These are phyloP conservation scores for Astatotilapia flaviijosephi DNA, from an alignment of 2,113 vertebrate species.

Conservation along the genomic window DNA sequence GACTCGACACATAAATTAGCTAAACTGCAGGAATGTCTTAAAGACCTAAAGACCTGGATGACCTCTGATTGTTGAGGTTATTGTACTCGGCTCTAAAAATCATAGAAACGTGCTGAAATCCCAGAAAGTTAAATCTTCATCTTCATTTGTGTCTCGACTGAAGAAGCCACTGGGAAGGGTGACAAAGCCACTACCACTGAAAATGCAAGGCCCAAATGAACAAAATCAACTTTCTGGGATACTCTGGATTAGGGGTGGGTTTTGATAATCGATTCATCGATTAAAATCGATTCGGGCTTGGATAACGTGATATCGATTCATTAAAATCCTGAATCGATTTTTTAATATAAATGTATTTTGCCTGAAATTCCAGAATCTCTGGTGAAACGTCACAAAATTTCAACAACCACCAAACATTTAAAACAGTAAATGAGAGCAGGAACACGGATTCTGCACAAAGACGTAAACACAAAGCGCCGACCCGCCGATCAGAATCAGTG, in stretches of 20 bases:
- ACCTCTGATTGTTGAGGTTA: not conserved
- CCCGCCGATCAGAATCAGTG: too few species aligned
- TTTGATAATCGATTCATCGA: too few species aligned
- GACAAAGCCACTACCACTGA: not conserved
- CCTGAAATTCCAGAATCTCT: too few species aligned
- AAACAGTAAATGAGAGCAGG: too few species aligned
- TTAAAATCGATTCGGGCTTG: too few species aligned
- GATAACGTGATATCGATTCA: too few species aligned
- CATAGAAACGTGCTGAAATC: not conserved
- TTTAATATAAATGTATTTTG: too few species aligned
- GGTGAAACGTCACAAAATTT: too few species aligned
- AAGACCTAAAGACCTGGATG: not conserved
- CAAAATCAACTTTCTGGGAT: not conserved
- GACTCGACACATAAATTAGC: not conserved
- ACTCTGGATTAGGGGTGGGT: not conserved
- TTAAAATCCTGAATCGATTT: too few species aligned
- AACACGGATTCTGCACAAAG: too few species aligned
- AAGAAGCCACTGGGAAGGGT: not conserved
- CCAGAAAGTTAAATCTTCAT: not conserved
- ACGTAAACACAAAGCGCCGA: rapidly evolving
- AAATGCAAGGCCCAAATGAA: not conserved
- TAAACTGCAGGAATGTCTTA: not conserved
- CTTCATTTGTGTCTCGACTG: not conserved
- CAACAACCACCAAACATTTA: too few species aligned
- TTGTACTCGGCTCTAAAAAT: not conserved